Evolutionary conservation across 1,140 invertebrate genomes (phyloP).

Genomic region (Drosophila virilis): DNA sequence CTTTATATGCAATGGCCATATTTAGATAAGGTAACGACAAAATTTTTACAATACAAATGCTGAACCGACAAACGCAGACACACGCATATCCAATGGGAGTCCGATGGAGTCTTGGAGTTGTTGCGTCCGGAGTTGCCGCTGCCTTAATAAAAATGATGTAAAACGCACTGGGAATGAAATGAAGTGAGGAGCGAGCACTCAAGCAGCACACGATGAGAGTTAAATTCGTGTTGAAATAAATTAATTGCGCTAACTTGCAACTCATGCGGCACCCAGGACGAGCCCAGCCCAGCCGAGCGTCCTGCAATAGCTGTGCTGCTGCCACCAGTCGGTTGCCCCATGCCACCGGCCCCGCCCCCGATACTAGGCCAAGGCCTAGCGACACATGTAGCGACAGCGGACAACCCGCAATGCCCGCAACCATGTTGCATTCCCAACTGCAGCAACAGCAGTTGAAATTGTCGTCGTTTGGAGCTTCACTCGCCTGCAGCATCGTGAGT

Average conservation of each 20-base stretch:
- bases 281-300: neutral
- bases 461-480: slow-evolving; percentile 62
- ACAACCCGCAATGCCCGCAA: slow-evolving; percentile 1
- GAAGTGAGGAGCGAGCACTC: slow-evolving; percentile 53
- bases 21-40: slow-evolving; percentile 81
- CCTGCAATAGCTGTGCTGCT: neutral
- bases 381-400: slow-evolving; percentile 22
- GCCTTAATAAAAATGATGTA: slow-evolving; percentile 69
- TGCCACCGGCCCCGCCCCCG: neutral
- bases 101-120: neutral
- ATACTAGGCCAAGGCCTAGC: slow-evolving; percentile 67
- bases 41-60: slow-evolving; percentile 77
- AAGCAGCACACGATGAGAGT: slow-evolving; percentile 73
- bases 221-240: slow-evolving; percentile 83
- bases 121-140: neutral
- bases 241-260: slow-evolving; percentile 83
- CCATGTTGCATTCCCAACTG: slow-evolving; percentile 22
- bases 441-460: slow-evolving; percentile 59
- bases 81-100: slow-evolving; percentile 1
- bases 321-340: neutral
- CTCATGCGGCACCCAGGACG: slow-evolving; percentile 69
- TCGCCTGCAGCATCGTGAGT: slow-evolving; percentile 77
- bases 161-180: slow-evolving; percentile 55
- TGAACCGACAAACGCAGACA: slow-evolving; percentile 30
- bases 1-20: slow-evolving; percentile 81